Conservation (phyloP, 2,113 vertebrate species). For the Rallus limicola region DNA sequence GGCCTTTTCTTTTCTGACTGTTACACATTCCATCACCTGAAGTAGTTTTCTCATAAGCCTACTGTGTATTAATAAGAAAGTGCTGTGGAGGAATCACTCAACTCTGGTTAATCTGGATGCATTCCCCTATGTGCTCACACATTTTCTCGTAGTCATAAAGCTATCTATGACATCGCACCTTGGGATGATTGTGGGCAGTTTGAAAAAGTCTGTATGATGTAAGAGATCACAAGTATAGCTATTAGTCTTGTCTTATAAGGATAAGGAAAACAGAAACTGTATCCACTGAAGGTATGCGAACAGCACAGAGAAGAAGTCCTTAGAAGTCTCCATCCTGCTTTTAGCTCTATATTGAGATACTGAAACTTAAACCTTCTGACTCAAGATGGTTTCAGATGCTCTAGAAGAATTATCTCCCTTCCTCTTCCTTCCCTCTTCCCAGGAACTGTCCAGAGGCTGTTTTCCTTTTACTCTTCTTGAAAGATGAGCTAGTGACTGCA, state of each 20-base stretch:
- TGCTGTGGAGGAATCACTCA: background rate
- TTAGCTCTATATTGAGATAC: background rate
- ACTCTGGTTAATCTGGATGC: background rate
- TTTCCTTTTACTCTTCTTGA: background rate
- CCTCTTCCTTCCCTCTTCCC: background rate
- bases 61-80: background rate
- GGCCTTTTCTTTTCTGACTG: background rate
- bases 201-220: background rate
- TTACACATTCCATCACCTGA: background rate
- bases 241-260: background rate
- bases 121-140: background rate
- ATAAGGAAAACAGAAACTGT: background rate
- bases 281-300: rapidly evolving
- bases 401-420: background rate
- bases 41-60: background rate
- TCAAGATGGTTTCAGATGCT: background rate
- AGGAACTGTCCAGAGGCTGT: background rate
- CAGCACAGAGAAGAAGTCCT: background rate
- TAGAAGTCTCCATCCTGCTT: background rate
- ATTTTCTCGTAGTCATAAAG: background rate
- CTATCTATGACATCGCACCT: background rate
- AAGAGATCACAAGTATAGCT: background rate
- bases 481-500: background rate
- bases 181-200: background rate
- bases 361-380: background rate